Base-by-base conservation (phyloP, 2,113 vertebrate genomes). In the Odocoileus virginianus region DNA sequence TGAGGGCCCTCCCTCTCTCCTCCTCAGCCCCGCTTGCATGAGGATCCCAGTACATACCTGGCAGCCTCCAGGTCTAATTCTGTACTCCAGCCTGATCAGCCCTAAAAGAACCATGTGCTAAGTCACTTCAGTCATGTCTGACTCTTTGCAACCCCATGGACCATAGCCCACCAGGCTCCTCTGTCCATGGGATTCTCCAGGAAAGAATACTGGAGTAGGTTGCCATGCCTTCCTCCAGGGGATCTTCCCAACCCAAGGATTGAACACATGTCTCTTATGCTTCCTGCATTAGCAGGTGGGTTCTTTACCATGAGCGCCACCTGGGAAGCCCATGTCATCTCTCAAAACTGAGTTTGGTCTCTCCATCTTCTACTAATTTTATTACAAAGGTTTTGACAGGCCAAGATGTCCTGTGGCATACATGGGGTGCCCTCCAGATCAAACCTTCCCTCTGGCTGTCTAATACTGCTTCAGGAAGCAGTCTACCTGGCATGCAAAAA, bases 191-290 rank as follows among this genome's bases (percentile, higher is more conserved):
- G 64, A 23, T 71, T 36, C 64, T 36, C n/a, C 67, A 71, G 19
- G n/a, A n/a, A 71, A 40, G n/a, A 71, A 71, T 71, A 71, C 67
- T 36, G 64, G n/a, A 36, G 64, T 71, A n/a, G n/a, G 19, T 71
- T 71, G 67, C 67, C 67, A 71, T 40, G 67, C n/a, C 64, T 19
- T 71, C n/a, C 67, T 71, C n/a, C 67, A 40, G 67, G 67, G 67
- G n/a, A 71, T 71, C 67, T 71, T 71, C 67, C 19, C 0, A 0
- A 71, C n/a, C 67, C 19, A 12, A 10, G 10, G 5, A 23, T 71
- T 0, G 10, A 71, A 40, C n/a, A 19, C 5, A 1, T n/a, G 36
- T 23, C n/a, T 40, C 67, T 71, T 71, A 40, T 1, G 0, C 36
- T 19, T 40, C n/a, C 67, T 71, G 17, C n/a, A 23, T 40, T 71